These are phyloP conservation scores for Apistogramma diplotaenia DNA, from an alignment of 2,113 vertebrate species.

Conservation along the genomic window DNA sequence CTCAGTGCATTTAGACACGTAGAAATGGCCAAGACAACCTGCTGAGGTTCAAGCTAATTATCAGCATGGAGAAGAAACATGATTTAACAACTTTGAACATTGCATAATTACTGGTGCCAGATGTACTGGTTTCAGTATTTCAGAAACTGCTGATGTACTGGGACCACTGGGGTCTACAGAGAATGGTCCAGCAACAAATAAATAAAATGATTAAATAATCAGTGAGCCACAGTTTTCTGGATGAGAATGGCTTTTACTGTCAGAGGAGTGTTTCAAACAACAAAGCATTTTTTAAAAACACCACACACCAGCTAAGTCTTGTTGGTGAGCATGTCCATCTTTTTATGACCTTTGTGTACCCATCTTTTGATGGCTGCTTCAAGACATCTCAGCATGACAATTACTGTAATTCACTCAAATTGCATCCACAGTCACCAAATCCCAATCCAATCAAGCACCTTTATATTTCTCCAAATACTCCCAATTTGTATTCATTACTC, in stretches of 20 bases:
- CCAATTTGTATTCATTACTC: neutral
- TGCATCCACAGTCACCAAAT: neutral
- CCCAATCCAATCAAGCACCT: neutral
- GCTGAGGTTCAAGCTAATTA: neutral
- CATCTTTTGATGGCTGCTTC: neutral
- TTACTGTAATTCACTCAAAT: neutral
- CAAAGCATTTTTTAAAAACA: neutral
- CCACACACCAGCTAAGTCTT: neutral
- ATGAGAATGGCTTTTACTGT: neutral
- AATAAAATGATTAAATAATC: too few relatives aligned
- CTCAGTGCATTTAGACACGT: neutral
- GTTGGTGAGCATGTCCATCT: neutral
- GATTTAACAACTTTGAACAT: neutral
- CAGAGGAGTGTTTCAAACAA: neutral
- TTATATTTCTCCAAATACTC: too few relatives aligned
- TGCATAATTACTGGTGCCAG: neutral
- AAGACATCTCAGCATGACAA: neutral
- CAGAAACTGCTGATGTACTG: neutral
- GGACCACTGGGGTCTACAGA: neutral
- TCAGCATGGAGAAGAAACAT: fast-evolving
- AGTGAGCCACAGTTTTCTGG: neutral
- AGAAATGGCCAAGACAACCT: neutral
- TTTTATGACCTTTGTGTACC: neutral
- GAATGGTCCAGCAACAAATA: neutral
- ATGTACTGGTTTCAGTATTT: neutral